Base-by-base conservation (phyloP, 2,113 vertebrate genomes). In the Syrrhaptes paradoxus region DNA sequence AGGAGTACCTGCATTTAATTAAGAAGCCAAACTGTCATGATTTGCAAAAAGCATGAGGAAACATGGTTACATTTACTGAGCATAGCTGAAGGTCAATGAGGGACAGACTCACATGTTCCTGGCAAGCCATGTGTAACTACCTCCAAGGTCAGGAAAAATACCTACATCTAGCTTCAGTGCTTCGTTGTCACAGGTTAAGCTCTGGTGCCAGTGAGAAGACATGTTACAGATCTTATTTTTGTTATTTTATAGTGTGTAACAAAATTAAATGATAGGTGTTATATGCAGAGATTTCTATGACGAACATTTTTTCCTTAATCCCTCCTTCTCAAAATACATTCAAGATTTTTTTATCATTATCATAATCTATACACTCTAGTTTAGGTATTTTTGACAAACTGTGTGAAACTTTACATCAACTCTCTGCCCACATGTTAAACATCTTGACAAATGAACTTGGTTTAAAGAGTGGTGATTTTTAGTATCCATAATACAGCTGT, bases 261-360 rank as follows among this genome's bases (percentile, higher is more conserved):
- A 26, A 63, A 77, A 85, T 71, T 36, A 82, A 91, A 95, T 31
- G 59, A 97, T 91, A 92, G 93, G 83, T 71, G 93, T 96, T 89
- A 92, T 70, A 88, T 65, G 94, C 96, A 94, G 88, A 96, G 95
- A 83, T 91, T 81, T 98, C 97, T 97, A 96, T 85, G 95, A 95
- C 96, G 90, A 93, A 87, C 90, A 15, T 84, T 92, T 87, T 87
- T 73, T 10, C 78, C 73, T 90, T 55, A 66, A 59, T 24, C 54
- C 58, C 36, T 74, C 83, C 68, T 85, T 59, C 46, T 83, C 54
- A 75, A 70, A 96, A 92, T 62, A 48, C 62, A 91, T 79, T 77
- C 25, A 20, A 71, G 78, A 21, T 78, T 90, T 78, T 72, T 72
- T 66, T 74, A 80, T 81, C 32, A 21, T 52, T 74, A 74, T 55